Percentiles rank a stretch among this genome's conserved stretches.
phyloP scores from a whole-genome alignment of 2,113 vertebrate species.

The Gymnocephalus cernua region DNA sequence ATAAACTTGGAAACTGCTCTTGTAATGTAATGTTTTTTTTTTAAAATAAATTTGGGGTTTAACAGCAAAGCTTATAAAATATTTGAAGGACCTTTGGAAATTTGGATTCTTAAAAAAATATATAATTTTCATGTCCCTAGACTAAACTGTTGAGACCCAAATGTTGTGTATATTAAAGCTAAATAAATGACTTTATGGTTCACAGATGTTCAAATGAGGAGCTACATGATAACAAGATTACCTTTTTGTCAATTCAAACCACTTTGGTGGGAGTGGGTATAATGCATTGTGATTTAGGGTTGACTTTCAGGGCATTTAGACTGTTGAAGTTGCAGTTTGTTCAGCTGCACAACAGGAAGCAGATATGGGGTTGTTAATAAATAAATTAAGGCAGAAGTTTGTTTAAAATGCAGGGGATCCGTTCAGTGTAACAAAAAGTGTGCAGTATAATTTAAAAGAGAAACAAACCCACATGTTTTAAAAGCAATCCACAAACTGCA shows the following conservation, averaged over 20 bases:
- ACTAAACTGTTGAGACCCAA: not conserved
- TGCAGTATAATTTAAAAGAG: not conserved
- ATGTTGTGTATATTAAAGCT: not conserved
- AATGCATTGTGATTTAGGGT: not conserved
- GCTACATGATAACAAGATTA: not conserved
- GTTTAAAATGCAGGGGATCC: not conserved
- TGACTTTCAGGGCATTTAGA: constrained; percentile 1
- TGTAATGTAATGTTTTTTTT: too few species aligned
- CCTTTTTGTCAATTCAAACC: not conserved
- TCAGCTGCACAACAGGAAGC: not conserved
- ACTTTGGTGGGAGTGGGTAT: not conserved
- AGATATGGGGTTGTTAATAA: not conserved
- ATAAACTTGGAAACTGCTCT: not conserved
- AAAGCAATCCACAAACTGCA: not conserved
- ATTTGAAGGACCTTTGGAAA: not conserved
- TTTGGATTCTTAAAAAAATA: constrained; percentile 1
- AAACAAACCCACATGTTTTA: not conserved
- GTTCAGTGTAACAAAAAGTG: not conserved
- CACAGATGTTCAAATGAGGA: not conserved
- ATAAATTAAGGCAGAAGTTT: not conserved
- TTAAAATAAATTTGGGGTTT: too few species aligned
- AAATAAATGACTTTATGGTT: not conserved
- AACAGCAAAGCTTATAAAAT: not conserved
- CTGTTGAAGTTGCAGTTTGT: not conserved
- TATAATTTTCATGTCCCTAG: constrained; percentile 2